These are phyloP conservation scores for Athrips mouffetella DNA, from an alignment of 2,888 invertebrate species.

Conservation along the genomic window DNA sequence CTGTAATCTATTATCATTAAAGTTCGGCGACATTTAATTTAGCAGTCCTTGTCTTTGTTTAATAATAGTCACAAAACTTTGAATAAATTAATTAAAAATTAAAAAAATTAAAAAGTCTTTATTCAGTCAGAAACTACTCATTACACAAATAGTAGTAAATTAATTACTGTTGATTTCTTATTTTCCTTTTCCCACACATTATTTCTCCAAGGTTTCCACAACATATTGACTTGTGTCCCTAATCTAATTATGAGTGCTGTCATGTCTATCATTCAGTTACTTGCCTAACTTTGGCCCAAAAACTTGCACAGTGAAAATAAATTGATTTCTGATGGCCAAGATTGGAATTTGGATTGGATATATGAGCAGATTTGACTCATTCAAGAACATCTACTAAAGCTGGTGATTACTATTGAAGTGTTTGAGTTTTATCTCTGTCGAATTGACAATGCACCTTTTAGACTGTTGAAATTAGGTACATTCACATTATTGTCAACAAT, in stretches of 20 bases:
- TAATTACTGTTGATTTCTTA: too few species aligned
- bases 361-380: conserved; percentile 20
- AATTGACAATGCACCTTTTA: not conserved
- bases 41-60: too few species aligned
- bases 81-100: too few species aligned
- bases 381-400: conserved; percentile 30
- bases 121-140: too few species aligned
- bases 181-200: conserved; percentile 12
- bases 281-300: not conserved
- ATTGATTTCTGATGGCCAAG: too few species aligned
- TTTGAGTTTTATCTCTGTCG: conserved; percentile 32
- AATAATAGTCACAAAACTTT: too few species aligned
- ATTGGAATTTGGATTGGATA: too few species aligned
- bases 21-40: too few species aligned
- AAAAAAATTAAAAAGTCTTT: too few species aligned
- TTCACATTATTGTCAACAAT: not conserved
- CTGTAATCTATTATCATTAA: too few species aligned
- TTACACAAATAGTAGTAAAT: too few species aligned
- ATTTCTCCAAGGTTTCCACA: not conserved
- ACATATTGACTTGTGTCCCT: conserved; percentile 35
- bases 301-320: not conserved
- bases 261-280: not conserved
- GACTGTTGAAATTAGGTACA: too few species aligned
- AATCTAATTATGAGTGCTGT: conserved; percentile 35
- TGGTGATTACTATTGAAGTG: conserved; percentile 24